Evolutionary conservation across 2,888 invertebrate species (phyloP).

Genomic region (Mactromeris polynyma): DNA sequence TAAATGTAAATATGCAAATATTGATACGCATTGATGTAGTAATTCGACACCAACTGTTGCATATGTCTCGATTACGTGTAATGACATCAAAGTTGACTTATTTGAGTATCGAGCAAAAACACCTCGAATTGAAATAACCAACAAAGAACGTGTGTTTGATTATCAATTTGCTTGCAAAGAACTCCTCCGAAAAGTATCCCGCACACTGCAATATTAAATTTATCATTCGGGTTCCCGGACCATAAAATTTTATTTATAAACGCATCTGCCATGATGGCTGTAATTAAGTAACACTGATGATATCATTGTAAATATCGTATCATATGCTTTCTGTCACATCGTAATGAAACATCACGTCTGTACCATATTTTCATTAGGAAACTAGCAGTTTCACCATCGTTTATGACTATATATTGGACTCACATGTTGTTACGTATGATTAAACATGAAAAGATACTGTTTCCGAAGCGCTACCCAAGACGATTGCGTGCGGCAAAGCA

Average conservation of each 20-base stretch:
- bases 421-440: not conserved
- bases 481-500: slow-evolving; percentile 61
- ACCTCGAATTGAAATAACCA: not conserved
- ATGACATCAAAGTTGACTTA: not conserved
- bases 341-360: not conserved
- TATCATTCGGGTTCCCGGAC: slow-evolving; percentile 1
- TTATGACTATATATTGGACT: not conserved
- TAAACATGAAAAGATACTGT: slow-evolving; percentile 6
- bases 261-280: not conserved
- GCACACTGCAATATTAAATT: slow-evolving; percentile 10
- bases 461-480: slow-evolving; percentile 34
- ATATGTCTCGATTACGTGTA: not conserved
- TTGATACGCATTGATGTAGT: not conserved
- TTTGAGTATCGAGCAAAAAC: not conserved
- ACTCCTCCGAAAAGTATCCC: not conserved
- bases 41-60: not conserved
- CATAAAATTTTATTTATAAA: slow-evolving; percentile 16
- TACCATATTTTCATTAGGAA: not conserved
- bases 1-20: not conserved
- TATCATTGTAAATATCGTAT: slow-evolving; percentile 14
- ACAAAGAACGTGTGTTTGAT: slow-evolving; percentile 9
- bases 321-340: slow-evolving; percentile 1
- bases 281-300: not conserved
- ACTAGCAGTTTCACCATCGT: not conserved
- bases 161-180: slow-evolving; percentile 13